Evolutionary conservation across 2,113 vertebrate species (phyloP).

Genomic region (Dendropsophus ebraccatus): DNA sequence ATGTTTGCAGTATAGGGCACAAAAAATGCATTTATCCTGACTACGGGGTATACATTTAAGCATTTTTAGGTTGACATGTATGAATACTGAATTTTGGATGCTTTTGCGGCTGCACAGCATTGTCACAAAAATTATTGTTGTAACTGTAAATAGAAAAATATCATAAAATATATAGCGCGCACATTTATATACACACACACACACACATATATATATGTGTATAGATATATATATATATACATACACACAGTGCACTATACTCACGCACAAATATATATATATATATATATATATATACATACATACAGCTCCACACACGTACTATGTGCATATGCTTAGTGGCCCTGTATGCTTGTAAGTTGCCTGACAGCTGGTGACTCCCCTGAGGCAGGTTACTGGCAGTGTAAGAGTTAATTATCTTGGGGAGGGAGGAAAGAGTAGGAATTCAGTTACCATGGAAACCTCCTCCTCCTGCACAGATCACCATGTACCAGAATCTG

Average conservation of each 20-base stretch:
- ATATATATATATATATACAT: background rate
- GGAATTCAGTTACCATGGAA: constrained; percentile 57
- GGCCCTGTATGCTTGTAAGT: constrained; percentile 4
- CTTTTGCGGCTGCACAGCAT: background rate
- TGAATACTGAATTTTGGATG: background rate
- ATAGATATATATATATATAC: background rate
- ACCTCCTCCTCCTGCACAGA: constrained; percentile 59
- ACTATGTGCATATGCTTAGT: background rate
- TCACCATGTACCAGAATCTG: constrained; percentile 52
- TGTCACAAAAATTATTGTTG: background rate
- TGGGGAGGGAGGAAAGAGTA: constrained; percentile 28
- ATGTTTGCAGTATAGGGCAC: background rate
- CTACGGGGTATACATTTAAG: background rate
- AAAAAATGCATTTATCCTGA: background rate
- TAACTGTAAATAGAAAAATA: background rate
- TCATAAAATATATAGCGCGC: too few relatives aligned
- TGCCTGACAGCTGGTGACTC: constrained; percentile 49
- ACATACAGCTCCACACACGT: background rate
- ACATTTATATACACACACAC: background rate
- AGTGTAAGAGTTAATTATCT: constrained; percentile 44
- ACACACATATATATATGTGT: too few relatives aligned
- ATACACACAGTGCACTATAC: too few relatives aligned
- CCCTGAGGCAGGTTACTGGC: constrained; percentile 45
- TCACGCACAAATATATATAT: too few relatives aligned
- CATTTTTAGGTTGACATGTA: too few relatives aligned